Base-by-base conservation (phyloP, 2,797 vertebrate genomes). In the Chromobotia macracanthus region DNA sequence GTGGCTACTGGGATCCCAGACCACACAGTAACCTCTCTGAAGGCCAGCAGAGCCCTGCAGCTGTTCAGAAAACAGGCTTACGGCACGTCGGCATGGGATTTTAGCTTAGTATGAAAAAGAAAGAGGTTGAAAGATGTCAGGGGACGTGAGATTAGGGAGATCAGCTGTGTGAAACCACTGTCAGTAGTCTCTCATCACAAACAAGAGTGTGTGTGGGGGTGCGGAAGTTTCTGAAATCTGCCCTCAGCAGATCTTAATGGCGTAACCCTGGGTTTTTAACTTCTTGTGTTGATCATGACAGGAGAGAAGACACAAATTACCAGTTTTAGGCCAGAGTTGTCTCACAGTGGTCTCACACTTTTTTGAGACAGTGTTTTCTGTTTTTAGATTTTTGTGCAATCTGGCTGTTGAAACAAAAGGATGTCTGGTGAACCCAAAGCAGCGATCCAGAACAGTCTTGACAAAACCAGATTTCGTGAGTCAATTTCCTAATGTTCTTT, bases 1-100 rank as follows among this genome's bases (percentile, higher is more conserved):
- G 35, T 4, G 16, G 35, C 44, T 61, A 65, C 55, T 46, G 75
- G 46, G 71, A 64, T 51, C 65, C 41, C 35, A 75, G n/a, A 70
- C 75, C 64, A 75, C n/a, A 56, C 68, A 76, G 58, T 51, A 73
- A 80, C 28, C 64, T 82, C 73, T 64, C 31, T 64, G 77, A 82
- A 82, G 55, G 55, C 48, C 25, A 61, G 56, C 50, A 6, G 64
- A 74, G 50, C 51, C 60, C 58, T 48, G 13, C 8, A 70, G 64
- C 58, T 55, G 70, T 63, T 70, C 64, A 55, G 31, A 46, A 60
- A 63, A 31, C 77, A 79, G 76, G 60, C 25, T 23, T 51, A 23
- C 1, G 35, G 53, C 69, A 78, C n/a, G 4, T 23, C 2, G 61
- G 31, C 12, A 38, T 38, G 64, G 15, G 66, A 50, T 63, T 71